phyloP scores from a whole-genome alignment of 2,888 invertebrate species.

The Criorhina ranunculi region DNA sequence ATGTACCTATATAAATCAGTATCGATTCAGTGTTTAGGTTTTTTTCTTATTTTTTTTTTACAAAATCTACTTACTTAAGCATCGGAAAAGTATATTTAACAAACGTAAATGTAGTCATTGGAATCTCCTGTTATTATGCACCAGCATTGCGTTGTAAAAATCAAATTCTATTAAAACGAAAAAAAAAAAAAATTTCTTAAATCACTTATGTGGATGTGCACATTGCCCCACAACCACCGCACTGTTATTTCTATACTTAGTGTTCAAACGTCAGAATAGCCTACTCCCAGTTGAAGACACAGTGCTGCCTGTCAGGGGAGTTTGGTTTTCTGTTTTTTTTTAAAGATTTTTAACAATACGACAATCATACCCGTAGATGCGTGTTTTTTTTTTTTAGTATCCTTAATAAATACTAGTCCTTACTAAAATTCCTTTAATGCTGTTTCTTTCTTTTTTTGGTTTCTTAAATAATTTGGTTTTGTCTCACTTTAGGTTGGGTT shows the following conservation, averaged over 20 bases:
- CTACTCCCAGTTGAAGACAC: slow-evolving; percentile 1
- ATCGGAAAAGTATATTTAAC: slow-evolving; percentile 41
- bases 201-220: slow-evolving; percentile 27
- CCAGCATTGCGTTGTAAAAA: slow-evolving; percentile 62
- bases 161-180: slow-evolving; percentile 27
- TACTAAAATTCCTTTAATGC: slow-evolving; percentile 66
- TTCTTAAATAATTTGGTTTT: slow-evolving; percentile 61
- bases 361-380: slow-evolving; percentile 53
- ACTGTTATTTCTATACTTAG: slow-evolving; percentile 17
- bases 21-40: slow-evolving; percentile 9
- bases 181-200: slow-evolving; percentile 14
- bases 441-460: slow-evolving; percentile 28
- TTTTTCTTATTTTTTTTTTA: slow-evolving; percentile 61
- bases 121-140: slow-evolving; percentile 68
- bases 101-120: slow-evolving; percentile 59
- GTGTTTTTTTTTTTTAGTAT: slow-evolving; percentile 27
- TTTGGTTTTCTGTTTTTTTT: not conserved
- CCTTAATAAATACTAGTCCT: slow-evolving; percentile 44
- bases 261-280: slow-evolving; percentile 5
- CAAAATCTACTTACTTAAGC: slow-evolving; percentile 73
- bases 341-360: slow-evolving; percentile 14
- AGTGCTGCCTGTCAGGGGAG: slow-evolving; percentile 38
- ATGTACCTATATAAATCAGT: no score
- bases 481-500: slow-evolving; percentile 69
- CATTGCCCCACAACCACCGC: slow-evolving; percentile 9